Percentiles rank a stretch among this genome's conserved stretches.
Conservation (phyloP, 2,888 invertebrate genomes). For the Melinopterus prodromus region DNA sequence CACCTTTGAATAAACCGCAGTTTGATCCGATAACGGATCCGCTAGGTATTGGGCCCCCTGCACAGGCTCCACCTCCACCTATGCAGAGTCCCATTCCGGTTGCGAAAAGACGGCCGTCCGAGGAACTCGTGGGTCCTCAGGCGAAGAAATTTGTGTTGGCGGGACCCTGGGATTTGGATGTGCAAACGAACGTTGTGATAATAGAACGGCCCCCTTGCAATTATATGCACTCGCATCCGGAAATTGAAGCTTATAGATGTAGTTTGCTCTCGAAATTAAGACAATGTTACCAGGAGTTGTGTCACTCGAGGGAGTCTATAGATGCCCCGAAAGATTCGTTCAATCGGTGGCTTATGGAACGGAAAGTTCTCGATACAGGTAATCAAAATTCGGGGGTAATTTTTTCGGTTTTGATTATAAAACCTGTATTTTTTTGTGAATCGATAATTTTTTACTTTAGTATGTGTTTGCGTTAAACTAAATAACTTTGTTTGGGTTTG, state of each 20-base stretch:
- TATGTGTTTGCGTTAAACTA: too few species aligned
- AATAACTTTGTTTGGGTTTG: too few species aligned
- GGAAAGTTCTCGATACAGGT: conserved; percentile 86
- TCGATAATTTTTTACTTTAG: too few species aligned
- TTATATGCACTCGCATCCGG: conserved; percentile 92
- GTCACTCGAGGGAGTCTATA: conserved; percentile 90
- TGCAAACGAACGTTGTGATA: conserved; percentile 90
- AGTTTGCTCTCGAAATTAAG: conserved; percentile 84
- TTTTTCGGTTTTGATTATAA: too few species aligned
- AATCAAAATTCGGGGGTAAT: neutral
- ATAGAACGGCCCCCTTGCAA: conserved; percentile 86
- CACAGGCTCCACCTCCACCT: conserved; percentile 53
- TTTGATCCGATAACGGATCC: conserved; percentile 95
- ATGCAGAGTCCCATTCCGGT: conserved; percentile 63
- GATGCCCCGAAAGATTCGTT: conserved; percentile 97
- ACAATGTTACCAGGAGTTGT: conserved; percentile 92
- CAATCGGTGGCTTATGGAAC: conserved; percentile 95
- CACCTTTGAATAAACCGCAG: conserved; percentile 77
- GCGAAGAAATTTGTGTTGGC: conserved; percentile 87
- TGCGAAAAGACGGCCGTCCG: conserved; percentile 80
- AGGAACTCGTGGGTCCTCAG: conserved; percentile 75
- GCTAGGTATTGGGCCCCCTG: conserved; percentile 71
- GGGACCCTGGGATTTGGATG: conserved; percentile 95
- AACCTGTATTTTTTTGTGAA: too few species aligned
- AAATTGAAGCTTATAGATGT: conserved; percentile 88